Conservation (phyloP, 2,113 vertebrate genomes). For the Plectropomus leopardus region DNA sequence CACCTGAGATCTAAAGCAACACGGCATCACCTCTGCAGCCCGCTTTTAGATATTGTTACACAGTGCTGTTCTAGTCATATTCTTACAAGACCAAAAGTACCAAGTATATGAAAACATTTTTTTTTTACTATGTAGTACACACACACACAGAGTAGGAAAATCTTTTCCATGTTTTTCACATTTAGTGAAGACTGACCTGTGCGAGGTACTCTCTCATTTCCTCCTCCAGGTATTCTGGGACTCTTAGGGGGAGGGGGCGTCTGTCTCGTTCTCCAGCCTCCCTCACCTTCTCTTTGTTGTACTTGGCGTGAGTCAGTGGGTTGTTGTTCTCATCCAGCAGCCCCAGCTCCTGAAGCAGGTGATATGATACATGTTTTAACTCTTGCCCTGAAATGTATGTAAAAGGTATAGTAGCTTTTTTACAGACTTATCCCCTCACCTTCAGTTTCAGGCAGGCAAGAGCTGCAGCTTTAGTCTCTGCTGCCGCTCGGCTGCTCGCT, state of each 20-base stretch:
- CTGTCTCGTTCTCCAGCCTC: constrained; percentile 89
- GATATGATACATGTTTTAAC: not conserved
- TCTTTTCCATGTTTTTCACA: not conserved
- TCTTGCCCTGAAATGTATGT: not conserved
- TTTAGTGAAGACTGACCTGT: constrained; percentile 82
- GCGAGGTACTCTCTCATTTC: constrained; percentile 89
- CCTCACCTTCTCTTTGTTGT: constrained; percentile 88
- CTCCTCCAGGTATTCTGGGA: constrained; percentile 88
- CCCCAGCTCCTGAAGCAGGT: constrained; percentile 87
- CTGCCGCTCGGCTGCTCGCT: constrained; percentile 86
- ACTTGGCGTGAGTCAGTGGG: constrained; percentile 93
- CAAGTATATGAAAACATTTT: not conserved
- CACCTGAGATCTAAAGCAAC: not conserved
- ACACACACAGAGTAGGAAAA: not conserved
- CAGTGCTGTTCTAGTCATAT: not conserved
- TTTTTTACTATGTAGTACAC: not conserved
- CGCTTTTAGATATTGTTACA: too few species aligned
- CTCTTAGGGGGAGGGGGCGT: constrained; percentile 87
- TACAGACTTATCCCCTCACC: constrained; percentile 73
- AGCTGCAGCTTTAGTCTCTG: constrained; percentile 91
- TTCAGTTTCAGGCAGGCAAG: constrained; percentile 95
- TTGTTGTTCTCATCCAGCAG: constrained; percentile 92
- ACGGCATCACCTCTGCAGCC: not conserved
- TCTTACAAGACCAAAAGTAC: not conserved
- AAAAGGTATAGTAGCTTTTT: accelerated